Percentiles rank a stretch among this genome's conserved stretches.
phyloP scores from a whole-genome alignment of 2,888 invertebrate genomes.

The Gonocerus acuteangulatus region DNA sequence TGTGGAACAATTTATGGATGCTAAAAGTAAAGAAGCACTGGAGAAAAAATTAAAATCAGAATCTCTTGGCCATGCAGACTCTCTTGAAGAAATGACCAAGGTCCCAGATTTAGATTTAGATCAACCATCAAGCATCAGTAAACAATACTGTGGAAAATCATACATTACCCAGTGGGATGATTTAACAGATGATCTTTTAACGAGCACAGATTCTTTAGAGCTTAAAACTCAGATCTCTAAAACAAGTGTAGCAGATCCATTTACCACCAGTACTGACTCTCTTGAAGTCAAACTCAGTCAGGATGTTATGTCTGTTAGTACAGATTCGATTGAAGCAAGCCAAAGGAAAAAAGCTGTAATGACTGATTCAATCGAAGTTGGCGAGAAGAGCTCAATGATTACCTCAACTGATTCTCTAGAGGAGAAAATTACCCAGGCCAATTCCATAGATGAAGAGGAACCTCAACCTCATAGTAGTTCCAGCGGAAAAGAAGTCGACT shows the following conservation, averaged over 20 bases:
- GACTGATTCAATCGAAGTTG: conserved; percentile 52
- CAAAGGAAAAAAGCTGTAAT: conserved; percentile 44
- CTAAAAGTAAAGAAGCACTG: conserved; percentile 19
- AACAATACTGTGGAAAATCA: conserved; percentile 37
- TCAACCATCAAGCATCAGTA: conserved; percentile 41
- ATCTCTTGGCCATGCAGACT: conserved; percentile 49
- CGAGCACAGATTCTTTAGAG: conserved; percentile 61
- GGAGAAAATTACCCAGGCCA: conserved; percentile 39
- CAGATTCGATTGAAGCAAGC: conserved; percentile 49
- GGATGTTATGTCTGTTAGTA: conserved; percentile 42
- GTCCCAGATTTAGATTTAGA: conserved; percentile 51
- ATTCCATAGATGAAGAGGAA: conserved; percentile 47
- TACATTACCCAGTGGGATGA: conserved; percentile 36
- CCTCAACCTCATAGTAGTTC: conserved; percentile 45
- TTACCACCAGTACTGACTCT: conserved; percentile 58
- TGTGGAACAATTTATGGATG: conserved; percentile 46
- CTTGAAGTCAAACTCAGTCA: conserved; percentile 45
- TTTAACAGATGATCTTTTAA: conserved; percentile 37
- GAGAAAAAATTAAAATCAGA: conserved; percentile 42
- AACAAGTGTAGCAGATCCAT: conserved; percentile 46
- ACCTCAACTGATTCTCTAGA: conserved; percentile 49
- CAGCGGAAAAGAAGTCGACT: conserved; percentile 46
- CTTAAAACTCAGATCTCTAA: conserved; percentile 41
- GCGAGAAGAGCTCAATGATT: conserved; percentile 44
- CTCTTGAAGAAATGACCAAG: conserved; percentile 49